These are phyloP conservation scores for Caiman crocodilus DNA, from an alignment of 2,797 vertebrate species.

Conservation along the genomic window DNA sequence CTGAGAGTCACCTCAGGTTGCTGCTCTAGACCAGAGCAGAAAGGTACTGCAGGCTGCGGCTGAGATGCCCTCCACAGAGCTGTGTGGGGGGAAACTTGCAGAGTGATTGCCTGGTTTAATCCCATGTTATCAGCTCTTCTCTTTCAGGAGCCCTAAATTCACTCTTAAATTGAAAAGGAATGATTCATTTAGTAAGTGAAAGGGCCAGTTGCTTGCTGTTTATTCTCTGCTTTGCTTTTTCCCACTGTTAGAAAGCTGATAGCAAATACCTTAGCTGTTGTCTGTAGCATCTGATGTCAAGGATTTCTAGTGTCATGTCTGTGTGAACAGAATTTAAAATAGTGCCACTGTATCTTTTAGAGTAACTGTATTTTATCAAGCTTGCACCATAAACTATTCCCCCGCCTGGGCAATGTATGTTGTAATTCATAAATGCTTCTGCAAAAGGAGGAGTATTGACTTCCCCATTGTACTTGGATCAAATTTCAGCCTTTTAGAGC, in stretches of 20 bases:
- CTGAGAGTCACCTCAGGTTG: not conserved
- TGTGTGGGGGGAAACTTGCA: not conserved
- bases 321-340: not conserved
- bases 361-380: slow-evolving; percentile 27
- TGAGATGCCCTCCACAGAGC: not conserved
- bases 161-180: slow-evolving; percentile 65
- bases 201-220: slow-evolving; percentile 43
- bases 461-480: slow-evolving; percentile 53
- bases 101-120: slow-evolving; percentile 42
- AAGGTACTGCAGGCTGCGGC: not conserved
- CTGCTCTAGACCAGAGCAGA: not conserved
- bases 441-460: slow-evolving; percentile 54
- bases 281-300: slow-evolving; percentile 6
- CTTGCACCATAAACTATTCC: not conserved
- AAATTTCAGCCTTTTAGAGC: slow-evolving; percentile 72
- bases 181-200: slow-evolving; percentile 45
- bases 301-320: not conserved
- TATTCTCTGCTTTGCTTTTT: slow-evolving; percentile 26
- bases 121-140: slow-evolving; percentile 47
- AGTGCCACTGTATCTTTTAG: not conserved
- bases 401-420: slow-evolving; percentile 2
- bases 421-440: slow-evolving; percentile 27
- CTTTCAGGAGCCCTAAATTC: slow-evolving; percentile 56
- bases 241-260: slow-evolving; percentile 8
- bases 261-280: not conserved